Conservation (phyloP, 2,888 invertebrate genomes). For the Eupithecia pulchellata region DNA sequence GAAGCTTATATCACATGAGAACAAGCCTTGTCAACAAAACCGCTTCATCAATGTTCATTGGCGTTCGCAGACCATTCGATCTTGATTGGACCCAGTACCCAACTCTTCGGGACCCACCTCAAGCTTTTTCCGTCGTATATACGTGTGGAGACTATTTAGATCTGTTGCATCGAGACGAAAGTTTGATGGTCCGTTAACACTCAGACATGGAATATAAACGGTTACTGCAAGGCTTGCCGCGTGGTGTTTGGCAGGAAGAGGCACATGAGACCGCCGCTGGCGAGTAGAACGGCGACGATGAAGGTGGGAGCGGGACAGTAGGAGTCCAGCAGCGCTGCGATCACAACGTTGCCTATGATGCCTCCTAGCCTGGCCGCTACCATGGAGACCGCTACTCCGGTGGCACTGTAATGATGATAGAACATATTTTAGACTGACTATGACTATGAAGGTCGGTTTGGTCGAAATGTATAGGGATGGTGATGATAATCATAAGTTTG, state of each 20-base stretch:
- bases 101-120: too few relatives aligned
- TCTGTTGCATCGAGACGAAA: background rate
- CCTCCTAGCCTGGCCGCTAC: constrained; percentile 95
- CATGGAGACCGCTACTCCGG: constrained; percentile 96
- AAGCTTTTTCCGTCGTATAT: background rate
- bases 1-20: constrained; percentile 56
- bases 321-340: constrained; percentile 93
- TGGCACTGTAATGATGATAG: constrained; percentile 87
- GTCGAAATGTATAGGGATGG: background rate
- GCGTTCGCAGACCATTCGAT: background rate
- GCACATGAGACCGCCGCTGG: constrained; percentile 94
- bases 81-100: background rate
- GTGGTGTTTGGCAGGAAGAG: constrained; percentile 96
- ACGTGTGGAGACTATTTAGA: background rate
- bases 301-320: constrained; percentile 97
- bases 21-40: constrained; percentile 10
- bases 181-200: background rate
- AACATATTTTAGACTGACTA: background rate
- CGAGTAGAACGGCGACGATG: constrained; percentile 93
- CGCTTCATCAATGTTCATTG: constrained; percentile 14
- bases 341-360: constrained; percentile 94
- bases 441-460: background rate
- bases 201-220: constrained; percentile 11
- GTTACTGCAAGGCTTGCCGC: constrained; percentile 88
- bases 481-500: background rate